A percentile compares a stretch with the other conserved stretches of the same genome.
phyloP scores from a whole-genome alignment of 2,888 invertebrate genomes.

The Phaedon cochleariae region DNA sequence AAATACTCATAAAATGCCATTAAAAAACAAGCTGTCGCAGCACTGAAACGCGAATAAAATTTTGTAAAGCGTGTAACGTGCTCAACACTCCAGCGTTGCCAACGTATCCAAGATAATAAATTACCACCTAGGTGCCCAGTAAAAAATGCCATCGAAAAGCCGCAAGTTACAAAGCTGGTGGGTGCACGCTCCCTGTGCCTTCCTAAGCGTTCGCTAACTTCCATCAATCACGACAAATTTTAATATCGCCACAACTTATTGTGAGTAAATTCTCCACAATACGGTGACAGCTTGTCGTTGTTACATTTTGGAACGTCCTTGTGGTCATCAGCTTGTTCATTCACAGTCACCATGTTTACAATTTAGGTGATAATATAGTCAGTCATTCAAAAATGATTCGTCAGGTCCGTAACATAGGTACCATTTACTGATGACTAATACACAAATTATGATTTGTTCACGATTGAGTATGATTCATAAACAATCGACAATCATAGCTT shows the following conservation, averaged over 20 bases:
- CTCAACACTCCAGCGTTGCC: conserved; percentile 8
- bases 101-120: conserved; percentile 15
- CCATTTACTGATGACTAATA: too few species aligned
- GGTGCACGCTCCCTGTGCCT: conserved; percentile 52
- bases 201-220: conserved; percentile 57
- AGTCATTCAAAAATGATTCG: too few species aligned
- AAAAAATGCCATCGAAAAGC: conserved; percentile 17
- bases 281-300: conserved; percentile 59
- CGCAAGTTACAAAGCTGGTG: conserved; percentile 42
- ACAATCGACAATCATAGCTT: too few species aligned
- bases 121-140: conserved; percentile 11
- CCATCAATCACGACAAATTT: conserved; percentile 64
- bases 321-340: background rate
- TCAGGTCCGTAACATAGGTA: too few species aligned
- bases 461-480: too few species aligned
- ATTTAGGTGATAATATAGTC: too few species aligned
- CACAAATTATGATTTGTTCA: too few species aligned
- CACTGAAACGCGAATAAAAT: conserved; percentile 5
- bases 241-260: conserved; percentile 63
- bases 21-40: conserved; percentile 11
- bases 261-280: conserved; percentile 62
- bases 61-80: conserved; percentile 7
- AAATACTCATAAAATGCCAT: conserved; percentile 11
- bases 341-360: background rate
- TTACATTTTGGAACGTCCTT: background rate